Conservation (phyloP, 2,113 vertebrate genomes). For the Opisthocomus hoazin region DNA sequence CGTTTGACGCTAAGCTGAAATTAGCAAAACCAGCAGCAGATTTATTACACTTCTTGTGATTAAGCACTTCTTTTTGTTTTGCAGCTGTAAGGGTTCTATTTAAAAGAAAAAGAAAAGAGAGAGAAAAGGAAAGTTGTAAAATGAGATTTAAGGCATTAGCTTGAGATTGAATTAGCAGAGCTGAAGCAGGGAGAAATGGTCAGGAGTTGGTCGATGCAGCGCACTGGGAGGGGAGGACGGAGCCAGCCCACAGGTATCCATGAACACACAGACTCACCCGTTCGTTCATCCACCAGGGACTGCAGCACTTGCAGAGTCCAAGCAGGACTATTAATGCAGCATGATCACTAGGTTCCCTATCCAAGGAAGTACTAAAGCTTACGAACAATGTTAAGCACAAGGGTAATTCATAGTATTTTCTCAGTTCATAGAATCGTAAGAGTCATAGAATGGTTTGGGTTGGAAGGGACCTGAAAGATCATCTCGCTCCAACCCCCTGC, state of each 20-base stretch:
- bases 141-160: not conserved
- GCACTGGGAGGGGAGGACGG: not conserved
- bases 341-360: not conserved
- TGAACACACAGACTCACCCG: rapidly evolving
- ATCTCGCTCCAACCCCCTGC: no score
- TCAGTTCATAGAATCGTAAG: no score
- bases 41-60: not conserved
- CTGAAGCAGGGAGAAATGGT: not conserved
- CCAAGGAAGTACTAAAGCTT: not conserved
- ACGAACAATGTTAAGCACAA: not conserved
- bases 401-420: not conserved
- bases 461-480: no score
- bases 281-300: not conserved
- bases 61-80: not conserved
- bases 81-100: not conserved
- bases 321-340: not conserved
- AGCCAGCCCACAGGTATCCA: not conserved
- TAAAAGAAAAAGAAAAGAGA: not conserved
- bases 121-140: not conserved
- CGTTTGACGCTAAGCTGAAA: not conserved
- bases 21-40: not conserved
- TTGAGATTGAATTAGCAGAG: not conserved
- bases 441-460: no score
- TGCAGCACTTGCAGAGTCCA: not conserved
- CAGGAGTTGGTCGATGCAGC: not conserved